phyloP scores from a whole-genome alignment of 2,888 invertebrate species.

The Caenorhabditis becei region DNA sequence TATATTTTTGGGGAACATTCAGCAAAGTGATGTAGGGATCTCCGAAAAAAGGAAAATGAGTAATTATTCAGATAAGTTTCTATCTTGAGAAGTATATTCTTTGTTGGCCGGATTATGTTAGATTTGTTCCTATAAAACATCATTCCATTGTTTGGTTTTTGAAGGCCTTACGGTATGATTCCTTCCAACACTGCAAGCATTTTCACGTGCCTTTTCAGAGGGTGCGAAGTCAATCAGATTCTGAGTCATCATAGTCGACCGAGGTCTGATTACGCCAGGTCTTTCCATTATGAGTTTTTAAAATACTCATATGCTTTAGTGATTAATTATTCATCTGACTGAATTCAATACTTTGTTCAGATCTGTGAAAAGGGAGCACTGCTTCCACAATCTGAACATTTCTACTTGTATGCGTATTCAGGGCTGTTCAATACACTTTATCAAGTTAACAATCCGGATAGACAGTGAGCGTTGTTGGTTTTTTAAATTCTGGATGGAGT shows the following conservation, averaged over 20 bases:
- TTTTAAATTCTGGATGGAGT: neutral
- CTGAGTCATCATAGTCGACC: slow-evolving; percentile 62
- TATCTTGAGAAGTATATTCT: slow-evolving; percentile 67
- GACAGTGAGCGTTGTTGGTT: slow-evolving; percentile 62
- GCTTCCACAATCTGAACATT: slow-evolving; percentile 60
- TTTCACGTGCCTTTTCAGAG: slow-evolving; percentile 55
- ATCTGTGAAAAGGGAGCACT: slow-evolving; percentile 67
- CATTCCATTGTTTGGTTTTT: slow-evolving; percentile 70
- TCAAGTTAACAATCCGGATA: slow-evolving; percentile 72
- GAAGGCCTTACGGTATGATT: slow-evolving; percentile 68
- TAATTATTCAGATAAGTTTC: slow-evolving; percentile 56
- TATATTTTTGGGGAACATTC: slow-evolving; percentile 48
- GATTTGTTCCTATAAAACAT: slow-evolving; percentile 64
- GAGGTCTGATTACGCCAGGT: slow-evolving; percentile 66
- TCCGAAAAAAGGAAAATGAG: neutral
- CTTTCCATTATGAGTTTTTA: slow-evolving; percentile 76
- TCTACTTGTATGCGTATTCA: slow-evolving; percentile 63
- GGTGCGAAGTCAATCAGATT: slow-evolving; percentile 75
- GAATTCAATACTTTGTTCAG: slow-evolving; percentile 34
- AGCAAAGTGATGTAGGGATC: slow-evolving; percentile 48
- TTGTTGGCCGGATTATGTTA: slow-evolving; percentile 64
- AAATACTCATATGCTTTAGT: slow-evolving; percentile 75
- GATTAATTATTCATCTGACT: neutral
- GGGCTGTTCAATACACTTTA: slow-evolving; percentile 72
- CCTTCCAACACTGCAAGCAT: no score